These are phyloP conservation scores for Laticauda colubrina DNA, from an alignment of 2,113 vertebrate species.

Conservation along the genomic window DNA sequence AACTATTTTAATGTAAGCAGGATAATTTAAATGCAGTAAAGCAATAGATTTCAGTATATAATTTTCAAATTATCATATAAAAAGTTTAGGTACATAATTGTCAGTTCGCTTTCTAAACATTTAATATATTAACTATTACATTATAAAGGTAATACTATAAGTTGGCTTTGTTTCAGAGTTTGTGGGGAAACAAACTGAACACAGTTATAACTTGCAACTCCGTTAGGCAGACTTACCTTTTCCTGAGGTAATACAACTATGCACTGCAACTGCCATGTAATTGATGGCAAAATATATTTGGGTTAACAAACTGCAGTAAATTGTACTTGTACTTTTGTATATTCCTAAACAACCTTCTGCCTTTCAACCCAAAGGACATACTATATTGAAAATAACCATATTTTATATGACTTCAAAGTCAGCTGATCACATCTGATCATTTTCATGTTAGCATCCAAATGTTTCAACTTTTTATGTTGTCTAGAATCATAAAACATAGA, in stretches of 20 bases:
- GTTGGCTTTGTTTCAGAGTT: slow-evolving; percentile 20
- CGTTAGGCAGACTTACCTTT: background rate
- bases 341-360: background rate
- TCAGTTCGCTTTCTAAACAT: slow-evolving; percentile 25
- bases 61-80: background rate
- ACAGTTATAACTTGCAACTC: background rate
- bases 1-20: slow-evolving; percentile 33
- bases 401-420: slow-evolving; percentile 30
- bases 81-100: slow-evolving; percentile 18
- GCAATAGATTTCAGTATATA: background rate
- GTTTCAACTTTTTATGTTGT: slow-evolving; percentile 21
- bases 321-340: background rate
- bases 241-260: background rate
- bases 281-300: background rate
- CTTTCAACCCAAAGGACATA: background rate
- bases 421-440: background rate
- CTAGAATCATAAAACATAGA: slow-evolving; percentile 27
- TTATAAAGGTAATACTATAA: slow-evolving; percentile 25
- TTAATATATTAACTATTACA: slow-evolving; percentile 31
- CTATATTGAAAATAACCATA: slow-evolving; percentile 23
- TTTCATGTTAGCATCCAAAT: slow-evolving; percentile 31
- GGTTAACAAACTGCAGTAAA: background rate
- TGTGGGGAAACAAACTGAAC: background rate
- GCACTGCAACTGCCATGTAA: background rate
- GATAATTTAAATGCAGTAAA: slow-evolving; percentile 21